Evolutionary conservation across 2,113 vertebrate genomes (phyloP).

Genomic region (Cepphus grylle): DNA sequence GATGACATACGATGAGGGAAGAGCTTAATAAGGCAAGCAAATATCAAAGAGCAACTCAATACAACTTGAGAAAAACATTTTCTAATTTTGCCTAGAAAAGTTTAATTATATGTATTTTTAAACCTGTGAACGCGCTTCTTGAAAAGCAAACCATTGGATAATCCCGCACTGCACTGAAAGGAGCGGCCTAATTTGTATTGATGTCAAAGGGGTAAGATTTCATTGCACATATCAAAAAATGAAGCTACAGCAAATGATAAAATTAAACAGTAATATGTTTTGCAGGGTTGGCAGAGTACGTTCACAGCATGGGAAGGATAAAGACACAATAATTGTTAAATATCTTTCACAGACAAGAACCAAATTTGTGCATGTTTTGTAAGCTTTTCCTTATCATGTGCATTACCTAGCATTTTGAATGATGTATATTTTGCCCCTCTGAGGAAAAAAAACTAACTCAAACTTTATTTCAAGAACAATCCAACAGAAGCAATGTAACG

Average conservation of each 20-base stretch:
- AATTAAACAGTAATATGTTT: neutral
- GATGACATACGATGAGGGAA: neutral
- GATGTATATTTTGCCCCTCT: neutral
- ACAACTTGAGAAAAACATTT: neutral
- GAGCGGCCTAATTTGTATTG: neutral
- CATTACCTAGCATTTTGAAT: neutral
- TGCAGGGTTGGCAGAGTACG: neutral
- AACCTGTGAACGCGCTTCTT: neutral
- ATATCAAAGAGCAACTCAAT: neutral
- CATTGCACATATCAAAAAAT: neutral
- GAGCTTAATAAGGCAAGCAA: conserved; percentile 13
- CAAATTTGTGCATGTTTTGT: neutral
- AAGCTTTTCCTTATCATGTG: neutral
- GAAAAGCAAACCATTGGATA: neutral
- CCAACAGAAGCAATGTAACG: neutral
- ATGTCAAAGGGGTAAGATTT: neutral
- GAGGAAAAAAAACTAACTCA: neutral
- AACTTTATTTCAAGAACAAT: neutral
- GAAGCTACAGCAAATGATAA: neutral
- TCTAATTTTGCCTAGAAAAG: neutral
- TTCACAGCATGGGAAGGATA: neutral
- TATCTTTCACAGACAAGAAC: neutral
- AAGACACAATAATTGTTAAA: neutral
- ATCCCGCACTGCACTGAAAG: neutral
- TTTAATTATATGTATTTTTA: neutral